Percentiles rank a stretch among this genome's conserved stretches.
phyloP scores from a whole-genome alignment of 2,113 vertebrate species.

The Vidua macroura region DNA sequence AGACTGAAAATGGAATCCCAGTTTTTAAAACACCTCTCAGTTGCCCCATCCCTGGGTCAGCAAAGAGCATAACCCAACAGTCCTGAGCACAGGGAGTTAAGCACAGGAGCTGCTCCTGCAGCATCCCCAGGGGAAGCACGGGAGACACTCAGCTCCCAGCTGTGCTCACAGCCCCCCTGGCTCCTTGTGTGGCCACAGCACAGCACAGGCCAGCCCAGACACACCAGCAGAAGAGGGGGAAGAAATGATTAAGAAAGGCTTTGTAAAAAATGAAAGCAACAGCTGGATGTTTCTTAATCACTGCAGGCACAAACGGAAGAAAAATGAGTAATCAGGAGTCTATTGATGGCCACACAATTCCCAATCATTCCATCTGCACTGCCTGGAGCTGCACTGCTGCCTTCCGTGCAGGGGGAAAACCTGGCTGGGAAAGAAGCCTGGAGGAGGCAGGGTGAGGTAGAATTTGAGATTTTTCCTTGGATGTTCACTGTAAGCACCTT shows the following conservation, averaged over 20 bases:
- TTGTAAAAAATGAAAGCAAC: neutral
- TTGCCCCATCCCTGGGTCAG: neutral
- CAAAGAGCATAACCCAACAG: neutral
- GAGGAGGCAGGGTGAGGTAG: neutral
- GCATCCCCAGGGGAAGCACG: neutral
- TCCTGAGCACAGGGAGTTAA: neutral
- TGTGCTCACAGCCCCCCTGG: neutral
- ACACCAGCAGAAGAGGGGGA: neutral
- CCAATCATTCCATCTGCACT: neutral
- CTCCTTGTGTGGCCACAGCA: neutral
- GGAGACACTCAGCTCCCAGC: neutral
- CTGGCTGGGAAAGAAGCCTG: neutral
- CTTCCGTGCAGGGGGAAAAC: neutral
- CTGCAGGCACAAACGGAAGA: neutral
- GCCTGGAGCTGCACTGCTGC: neutral
- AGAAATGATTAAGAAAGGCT: neutral
- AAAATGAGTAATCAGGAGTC: conserved; percentile 11
- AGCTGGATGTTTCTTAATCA: neutral
- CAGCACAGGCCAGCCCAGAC: neutral
- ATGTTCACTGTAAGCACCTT: neutral
- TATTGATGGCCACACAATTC: conserved; percentile 22
- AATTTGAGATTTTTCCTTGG: neutral
- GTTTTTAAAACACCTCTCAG: neutral
- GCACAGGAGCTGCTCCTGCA: neutral
- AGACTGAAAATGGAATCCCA: neutral